Conservation (phyloP, 2,113 vertebrate genomes). For the Elanoides forficatus region DNA sequence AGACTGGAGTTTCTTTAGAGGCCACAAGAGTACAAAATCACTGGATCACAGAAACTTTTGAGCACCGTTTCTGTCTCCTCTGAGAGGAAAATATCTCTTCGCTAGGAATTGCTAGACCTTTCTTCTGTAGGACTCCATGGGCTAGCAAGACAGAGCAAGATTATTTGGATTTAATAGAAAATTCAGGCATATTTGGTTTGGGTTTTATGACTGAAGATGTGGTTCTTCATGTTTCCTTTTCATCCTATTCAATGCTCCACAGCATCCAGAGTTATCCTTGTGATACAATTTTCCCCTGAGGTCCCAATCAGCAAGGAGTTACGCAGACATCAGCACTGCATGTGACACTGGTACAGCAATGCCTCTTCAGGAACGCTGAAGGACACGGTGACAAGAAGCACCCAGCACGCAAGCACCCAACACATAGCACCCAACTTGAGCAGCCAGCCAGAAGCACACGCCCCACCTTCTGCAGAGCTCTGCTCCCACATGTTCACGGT, state of each 20-base stretch:
- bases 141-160: neutral
- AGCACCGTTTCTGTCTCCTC: neutral
- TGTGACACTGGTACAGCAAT: neutral
- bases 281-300: neutral
- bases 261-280: neutral
- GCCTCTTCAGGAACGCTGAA: neutral
- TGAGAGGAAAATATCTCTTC: neutral
- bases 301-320: neutral
- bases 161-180: neutral
- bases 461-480: neutral
- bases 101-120: neutral
- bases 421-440: neutral
- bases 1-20: neutral
- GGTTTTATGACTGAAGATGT: neutral
- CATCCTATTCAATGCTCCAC: neutral
- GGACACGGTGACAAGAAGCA: neutral
- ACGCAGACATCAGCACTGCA: neutral
- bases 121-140: neutral
- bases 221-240: neutral
- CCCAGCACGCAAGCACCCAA: neutral
- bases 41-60: neutral
- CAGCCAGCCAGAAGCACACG: neutral
- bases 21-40: neutral
- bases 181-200: neutral
- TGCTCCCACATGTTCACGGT: rapidly evolving